Evolutionary conservation across 2,797 vertebrate species (phyloP).

Genomic region (Mastacembelus armatus): DNA sequence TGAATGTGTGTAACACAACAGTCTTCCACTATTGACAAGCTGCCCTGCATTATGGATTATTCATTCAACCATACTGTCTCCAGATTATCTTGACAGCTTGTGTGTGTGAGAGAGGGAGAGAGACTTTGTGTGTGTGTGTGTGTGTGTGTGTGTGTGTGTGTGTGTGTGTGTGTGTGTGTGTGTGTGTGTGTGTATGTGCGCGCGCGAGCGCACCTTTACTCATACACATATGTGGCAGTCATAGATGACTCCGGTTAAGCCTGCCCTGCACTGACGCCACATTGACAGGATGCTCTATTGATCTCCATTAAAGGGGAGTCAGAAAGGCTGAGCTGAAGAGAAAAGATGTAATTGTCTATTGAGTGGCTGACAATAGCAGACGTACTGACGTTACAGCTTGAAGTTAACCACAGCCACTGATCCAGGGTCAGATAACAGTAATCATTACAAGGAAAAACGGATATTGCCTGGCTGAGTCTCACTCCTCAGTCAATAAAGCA

Average conservation of each 20-base stretch:
- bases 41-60: slow-evolving; percentile 61
- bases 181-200: too few species aligned
- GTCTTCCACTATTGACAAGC: slow-evolving; percentile 53
- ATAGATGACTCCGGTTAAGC: slow-evolving; percentile 77
- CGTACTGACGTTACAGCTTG: slow-evolving; percentile 60
- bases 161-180: too few species aligned
- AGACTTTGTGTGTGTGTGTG: not conserved
- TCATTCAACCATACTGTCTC: slow-evolving; percentile 57
- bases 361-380: slow-evolving; percentile 77
- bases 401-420: slow-evolving; percentile 75
- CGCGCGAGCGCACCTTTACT: not conserved
- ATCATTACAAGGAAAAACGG: slow-evolving; percentile 65
- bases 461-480: slow-evolving; percentile 60
- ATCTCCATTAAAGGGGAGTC: slow-evolving; percentile 82
- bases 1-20: slow-evolving; percentile 36
- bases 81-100: slow-evolving; percentile 48
- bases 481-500: slow-evolving; percentile 43
- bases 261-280: slow-evolving; percentile 75
- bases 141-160: too few species aligned
- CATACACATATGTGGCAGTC: slow-evolving; percentile 46
- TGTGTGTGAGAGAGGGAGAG: slow-evolving; percentile 1
- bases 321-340: slow-evolving; percentile 77
- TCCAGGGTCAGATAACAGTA: slow-evolving; percentile 78
- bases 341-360: slow-evolving; percentile 80
- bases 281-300: slow-evolving; percentile 82